Evolutionary conservation across 2,888 invertebrate species (phyloP).

Genomic region (Ethmia dodecea): DNA sequence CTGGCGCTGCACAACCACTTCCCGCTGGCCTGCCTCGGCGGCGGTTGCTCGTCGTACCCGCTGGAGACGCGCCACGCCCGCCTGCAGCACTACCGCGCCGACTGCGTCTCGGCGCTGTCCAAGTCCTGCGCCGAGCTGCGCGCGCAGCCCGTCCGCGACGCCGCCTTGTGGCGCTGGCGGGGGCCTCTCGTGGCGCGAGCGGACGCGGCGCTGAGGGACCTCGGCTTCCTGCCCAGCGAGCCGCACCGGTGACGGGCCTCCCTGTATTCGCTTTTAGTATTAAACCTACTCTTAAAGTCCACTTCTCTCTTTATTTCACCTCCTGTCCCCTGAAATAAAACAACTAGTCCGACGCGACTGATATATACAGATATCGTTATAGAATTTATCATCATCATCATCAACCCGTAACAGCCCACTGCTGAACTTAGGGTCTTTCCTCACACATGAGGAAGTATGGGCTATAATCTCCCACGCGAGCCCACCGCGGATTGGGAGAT

Average conservation of each 20-base stretch:
- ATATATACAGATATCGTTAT: too few relatives aligned
- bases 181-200: constrained; percentile 84
- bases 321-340: too few relatives aligned
- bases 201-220: constrained; percentile 81
- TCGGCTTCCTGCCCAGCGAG: constrained; percentile 81
- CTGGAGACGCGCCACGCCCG: constrained; percentile 90
- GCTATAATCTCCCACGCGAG: too few relatives aligned
- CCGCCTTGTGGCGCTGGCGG: constrained; percentile 92
- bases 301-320: too few relatives aligned
- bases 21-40: constrained; percentile 91
- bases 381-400: too few relatives aligned
- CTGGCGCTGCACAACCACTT: constrained; percentile 95
- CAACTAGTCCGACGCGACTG: too few relatives aligned
- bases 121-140: constrained; percentile 90
- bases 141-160: constrained; percentile 89
- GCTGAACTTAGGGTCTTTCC: too few relatives aligned
- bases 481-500: too few relatives aligned
- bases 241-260: constrained; percentile 33
- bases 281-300: constrained; percentile 57
- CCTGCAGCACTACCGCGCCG: constrained; percentile 95
- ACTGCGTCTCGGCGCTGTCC: constrained; percentile 92
- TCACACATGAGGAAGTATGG: too few relatives aligned
- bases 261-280: constrained; percentile 32
- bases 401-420: too few relatives aligned
- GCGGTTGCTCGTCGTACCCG: constrained; percentile 89